Percentiles rank a stretch among this genome's conserved stretches.
These are phyloP conservation scores for Papilio demoleus DNA, from an alignment of 2,888 invertebrate species.

Conservation along the genomic window DNA sequence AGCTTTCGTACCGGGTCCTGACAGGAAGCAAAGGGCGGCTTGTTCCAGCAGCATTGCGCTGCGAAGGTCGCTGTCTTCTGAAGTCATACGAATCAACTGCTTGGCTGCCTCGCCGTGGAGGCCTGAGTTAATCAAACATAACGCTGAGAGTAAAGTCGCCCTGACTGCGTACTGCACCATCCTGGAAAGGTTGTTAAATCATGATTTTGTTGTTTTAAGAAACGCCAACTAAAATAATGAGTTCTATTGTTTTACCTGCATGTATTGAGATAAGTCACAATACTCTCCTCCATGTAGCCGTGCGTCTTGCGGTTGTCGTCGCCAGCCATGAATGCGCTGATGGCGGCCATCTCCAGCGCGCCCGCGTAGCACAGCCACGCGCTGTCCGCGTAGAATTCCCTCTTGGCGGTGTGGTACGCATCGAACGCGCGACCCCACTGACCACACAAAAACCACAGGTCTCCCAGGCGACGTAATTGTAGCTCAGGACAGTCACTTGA, in stretches of 20 bases:
- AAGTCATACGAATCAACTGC: constrained; percentile 97
- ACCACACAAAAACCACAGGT: constrained; percentile 98
- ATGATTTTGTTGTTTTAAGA: background rate
- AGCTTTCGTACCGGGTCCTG: constrained; percentile 82
- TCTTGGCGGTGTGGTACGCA: constrained; percentile 97
- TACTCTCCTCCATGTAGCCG: constrained; percentile 97
- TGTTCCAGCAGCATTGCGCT: constrained; percentile 97
- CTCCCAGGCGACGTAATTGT: constrained; percentile 95
- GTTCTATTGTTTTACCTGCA: constrained; percentile 86
- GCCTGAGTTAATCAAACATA: constrained; percentile 91
- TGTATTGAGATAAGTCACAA: constrained; percentile 94
- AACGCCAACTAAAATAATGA: too few relatives aligned
- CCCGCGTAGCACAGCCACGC: constrained; percentile 99
- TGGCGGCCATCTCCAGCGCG: constrained; percentile 97
- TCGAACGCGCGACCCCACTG: constrained; percentile 96
- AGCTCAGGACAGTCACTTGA: constrained; percentile 94
- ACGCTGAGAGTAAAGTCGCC: constrained; percentile 94
- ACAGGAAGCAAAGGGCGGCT: constrained; percentile 95
- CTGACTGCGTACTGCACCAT: constrained; percentile 96
- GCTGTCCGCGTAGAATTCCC: constrained; percentile 98
- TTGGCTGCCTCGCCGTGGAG: constrained; percentile 96
- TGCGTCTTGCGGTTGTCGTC: constrained; percentile 90
- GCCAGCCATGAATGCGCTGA: constrained; percentile 95
- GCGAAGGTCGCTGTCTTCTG: constrained; percentile 98
- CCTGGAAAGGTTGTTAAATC: constrained; percentile 70